Evolutionary conservation across 2,797 vertebrate species (phyloP), one percentile per base, ranked within the genome.

Genomic region (Echeneis naucrates): DNA sequence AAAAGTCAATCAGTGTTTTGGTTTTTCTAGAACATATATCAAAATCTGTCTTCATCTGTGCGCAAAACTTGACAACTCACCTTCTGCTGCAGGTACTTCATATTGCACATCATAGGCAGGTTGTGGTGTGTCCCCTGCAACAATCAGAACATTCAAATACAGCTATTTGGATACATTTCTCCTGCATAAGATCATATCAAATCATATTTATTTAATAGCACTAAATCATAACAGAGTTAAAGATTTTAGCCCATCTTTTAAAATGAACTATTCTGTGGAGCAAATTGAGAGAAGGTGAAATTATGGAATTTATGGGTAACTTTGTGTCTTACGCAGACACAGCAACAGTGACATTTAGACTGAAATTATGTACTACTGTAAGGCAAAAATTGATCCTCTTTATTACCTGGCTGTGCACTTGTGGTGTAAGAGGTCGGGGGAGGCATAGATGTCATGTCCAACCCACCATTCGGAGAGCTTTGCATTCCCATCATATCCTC

Each of bases 401-500:
- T 60, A 53, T 16, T 85, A 85, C 79, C 68, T 62, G 82, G 58
- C 58, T 69, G 81, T 40, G 65, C 68, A 33, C 74, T 84, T 12
- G 21, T 68, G 47, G 37, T 38, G 66, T 48, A 87, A 37, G 87
- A 88, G 14, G 84, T 30, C 5, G 88, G 81, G 4, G 87, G 87
- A 7, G 89, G 80, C 82, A 90, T 79, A 1, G 89, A 45, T 0
- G 59, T 48, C 33, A 61, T 21, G 24, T 94, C 91, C 32, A 85
- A 32, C 12, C 80, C 90, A 0, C 91, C 93, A 10, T 92, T 92
- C 2, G 94, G 91, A 23, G 93, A 94, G 73, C 72, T 87, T 65
- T 91, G 87, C 68, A 93, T 75, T 32, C 90, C 92, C 1, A 92
- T 91, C 80, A 92, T 89, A 26, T 93, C 93, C 11, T 93, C 87